Percentiles rank a stretch among this genome's conserved stretches.
phyloP scores from a whole-genome alignment of 2,797 vertebrate species.

The Tapirus indicus region DNA sequence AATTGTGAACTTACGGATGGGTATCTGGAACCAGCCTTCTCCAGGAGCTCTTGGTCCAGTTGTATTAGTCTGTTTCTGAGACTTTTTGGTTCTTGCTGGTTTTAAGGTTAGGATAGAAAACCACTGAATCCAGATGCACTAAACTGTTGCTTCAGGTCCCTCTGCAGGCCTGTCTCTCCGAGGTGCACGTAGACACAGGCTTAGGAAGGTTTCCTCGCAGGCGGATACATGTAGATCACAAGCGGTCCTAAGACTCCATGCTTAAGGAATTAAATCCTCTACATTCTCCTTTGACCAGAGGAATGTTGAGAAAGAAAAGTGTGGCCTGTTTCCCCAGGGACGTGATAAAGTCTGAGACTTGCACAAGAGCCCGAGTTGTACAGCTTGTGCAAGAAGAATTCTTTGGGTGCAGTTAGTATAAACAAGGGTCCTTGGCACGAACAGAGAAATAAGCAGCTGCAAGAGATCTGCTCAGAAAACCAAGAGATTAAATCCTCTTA shows the following conservation, averaged over 20 bases:
- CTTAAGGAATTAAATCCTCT: constrained; percentile 60
- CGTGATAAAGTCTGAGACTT: constrained; percentile 74
- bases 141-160: neutral
- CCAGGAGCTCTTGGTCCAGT: neutral
- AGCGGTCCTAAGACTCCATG: constrained; percentile 3
- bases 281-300: constrained; percentile 72
- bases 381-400: constrained; percentile 76
- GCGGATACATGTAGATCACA: neutral
- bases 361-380: constrained; percentile 72
- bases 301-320: constrained; percentile 76
- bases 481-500: constrained; percentile 75
- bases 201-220: neutral
- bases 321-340: constrained; percentile 54
- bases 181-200: neutral
- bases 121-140: neutral
- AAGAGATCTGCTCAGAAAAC: constrained; percentile 77
- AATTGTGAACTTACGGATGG: neutral
- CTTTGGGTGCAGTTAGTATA: constrained; percentile 79
- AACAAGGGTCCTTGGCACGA: constrained; percentile 79
- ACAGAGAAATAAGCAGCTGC: constrained; percentile 80
- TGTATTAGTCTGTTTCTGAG: constrained; percentile 15
- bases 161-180: neutral
- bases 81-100: constrained; percentile 11
- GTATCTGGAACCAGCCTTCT: neutral
- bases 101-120: neutral